phyloP scores from a whole-genome alignment of 2,113 vertebrate genomes.

The Gambusia affinis region DNA sequence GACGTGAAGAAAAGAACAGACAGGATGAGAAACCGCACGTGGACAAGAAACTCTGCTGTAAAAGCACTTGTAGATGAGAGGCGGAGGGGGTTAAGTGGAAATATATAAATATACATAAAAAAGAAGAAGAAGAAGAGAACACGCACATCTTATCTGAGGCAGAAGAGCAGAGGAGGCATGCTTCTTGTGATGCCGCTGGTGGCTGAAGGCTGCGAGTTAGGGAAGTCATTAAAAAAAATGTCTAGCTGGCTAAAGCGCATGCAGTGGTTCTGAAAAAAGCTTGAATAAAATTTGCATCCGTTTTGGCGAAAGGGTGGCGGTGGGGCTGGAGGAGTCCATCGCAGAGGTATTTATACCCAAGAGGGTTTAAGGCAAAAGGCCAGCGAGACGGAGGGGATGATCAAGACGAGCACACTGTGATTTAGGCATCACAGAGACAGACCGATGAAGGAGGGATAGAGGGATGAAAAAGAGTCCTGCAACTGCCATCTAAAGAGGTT shows the following conservation, averaged over 20 bases:
- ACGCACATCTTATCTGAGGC: slow-evolving; percentile 62
- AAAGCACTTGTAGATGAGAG: slow-evolving; percentile 12
- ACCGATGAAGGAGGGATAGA: slow-evolving; percentile 5
- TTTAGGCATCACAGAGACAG: slow-evolving; percentile 26
- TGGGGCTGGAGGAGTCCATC: slow-evolving; percentile 30
- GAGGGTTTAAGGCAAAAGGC: slow-evolving; percentile 61
- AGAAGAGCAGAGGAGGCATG: slow-evolving; percentile 43
- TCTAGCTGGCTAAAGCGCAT: slow-evolving; percentile 74
- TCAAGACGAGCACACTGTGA: slow-evolving; percentile 29
- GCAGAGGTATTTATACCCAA: slow-evolving; percentile 50
- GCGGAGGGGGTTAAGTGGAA: neutral
- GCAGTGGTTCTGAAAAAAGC: slow-evolving; percentile 70
- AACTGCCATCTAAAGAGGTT: slow-evolving; percentile 14
- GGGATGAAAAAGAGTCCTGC: slow-evolving; percentile 2
- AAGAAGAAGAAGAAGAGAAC: slow-evolving; percentile 20
- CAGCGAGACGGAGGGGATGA: slow-evolving; percentile 29
- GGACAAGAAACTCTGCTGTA: slow-evolving; percentile 12
- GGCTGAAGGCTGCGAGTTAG: slow-evolving; percentile 56
- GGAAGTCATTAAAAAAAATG: slow-evolving; percentile 81
- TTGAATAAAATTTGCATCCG: slow-evolving; percentile 81
- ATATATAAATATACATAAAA: neutral
- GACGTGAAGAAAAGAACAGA: slow-evolving; percentile 3
- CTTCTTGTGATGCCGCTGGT: slow-evolving; percentile 39
- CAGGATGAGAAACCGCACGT: slow-evolving; percentile 25
- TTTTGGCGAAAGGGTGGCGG: slow-evolving; percentile 35